Evolutionary conservation across 2,888 invertebrate genomes (phyloP).

Genomic region (Teinopalpus imperialis): DNA sequence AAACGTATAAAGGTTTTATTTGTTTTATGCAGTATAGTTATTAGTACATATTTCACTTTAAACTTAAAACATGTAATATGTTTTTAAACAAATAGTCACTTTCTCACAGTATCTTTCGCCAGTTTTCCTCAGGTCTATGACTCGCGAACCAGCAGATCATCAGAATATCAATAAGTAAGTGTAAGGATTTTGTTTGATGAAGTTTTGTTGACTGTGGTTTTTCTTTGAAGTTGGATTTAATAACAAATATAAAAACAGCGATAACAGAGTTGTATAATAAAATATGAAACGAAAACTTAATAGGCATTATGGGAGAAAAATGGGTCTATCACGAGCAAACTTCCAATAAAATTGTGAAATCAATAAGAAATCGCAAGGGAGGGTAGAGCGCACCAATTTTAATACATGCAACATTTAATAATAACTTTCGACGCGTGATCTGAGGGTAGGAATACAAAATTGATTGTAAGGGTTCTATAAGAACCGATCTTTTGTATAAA

Average conservation of each 20-base stretch:
- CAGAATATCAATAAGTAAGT: too few relatives aligned
- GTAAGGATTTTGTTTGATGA: too few relatives aligned
- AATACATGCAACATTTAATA: slow-evolving; percentile 76
- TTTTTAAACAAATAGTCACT: too few relatives aligned
- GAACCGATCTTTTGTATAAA: slow-evolving; percentile 1
- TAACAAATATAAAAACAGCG: neutral
- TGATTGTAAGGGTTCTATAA: slow-evolving; percentile 30
- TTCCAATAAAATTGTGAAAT: slow-evolving; percentile 19
- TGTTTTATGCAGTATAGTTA: too few relatives aligned
- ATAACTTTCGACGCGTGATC: slow-evolving; percentile 53
- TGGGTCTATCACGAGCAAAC: slow-evolving; percentile 30
- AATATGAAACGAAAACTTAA: slow-evolving; percentile 50
- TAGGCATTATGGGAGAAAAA: slow-evolving; percentile 40
- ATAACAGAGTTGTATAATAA: neutral
- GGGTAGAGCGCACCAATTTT: slow-evolving; percentile 54
- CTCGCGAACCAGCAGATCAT: too few relatives aligned
- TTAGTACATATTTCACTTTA: too few relatives aligned
- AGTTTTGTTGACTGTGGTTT: too few relatives aligned
- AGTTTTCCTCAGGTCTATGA: too few relatives aligned
- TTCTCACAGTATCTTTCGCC: too few relatives aligned
- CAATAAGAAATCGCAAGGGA: slow-evolving; percentile 24
- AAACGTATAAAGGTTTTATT: too few relatives aligned
- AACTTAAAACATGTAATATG: too few relatives aligned
- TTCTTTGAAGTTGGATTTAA: too few relatives aligned
- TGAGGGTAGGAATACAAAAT: slow-evolving; percentile 44